Conservation (phyloP, 2,113 vertebrate genomes). For the Callipepla squamata region DNA sequence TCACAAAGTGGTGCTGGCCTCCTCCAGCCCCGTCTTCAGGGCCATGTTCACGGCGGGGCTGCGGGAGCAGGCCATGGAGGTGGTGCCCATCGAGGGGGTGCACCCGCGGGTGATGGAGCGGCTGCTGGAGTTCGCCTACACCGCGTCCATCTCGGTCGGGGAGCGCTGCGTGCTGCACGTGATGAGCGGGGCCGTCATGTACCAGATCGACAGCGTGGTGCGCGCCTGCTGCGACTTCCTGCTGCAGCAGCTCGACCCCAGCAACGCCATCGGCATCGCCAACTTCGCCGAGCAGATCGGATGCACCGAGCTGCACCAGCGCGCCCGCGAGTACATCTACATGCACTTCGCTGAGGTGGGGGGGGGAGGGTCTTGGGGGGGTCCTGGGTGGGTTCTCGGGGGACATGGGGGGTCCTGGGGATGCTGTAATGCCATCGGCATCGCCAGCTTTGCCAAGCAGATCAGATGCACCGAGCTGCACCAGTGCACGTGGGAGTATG, state of each 20-base stretch:
- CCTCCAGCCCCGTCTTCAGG: constrained; percentile 91
- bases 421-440: neutral
- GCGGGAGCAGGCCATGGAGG: constrained; percentile 90
- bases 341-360: constrained; percentile 93
- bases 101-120: constrained; percentile 92
- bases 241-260: constrained; percentile 92
- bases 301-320: constrained; percentile 90
- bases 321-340: constrained; percentile 93
- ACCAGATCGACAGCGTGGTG: constrained; percentile 96
- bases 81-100: constrained; percentile 92
- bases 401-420: neutral
- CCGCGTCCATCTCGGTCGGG: constrained; percentile 92
- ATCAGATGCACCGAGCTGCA: too few relatives aligned
- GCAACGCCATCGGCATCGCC: constrained; percentile 96
- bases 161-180: constrained; percentile 94
- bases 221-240: constrained; percentile 93
- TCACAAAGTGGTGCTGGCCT: constrained; percentile 92
- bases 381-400: too few relatives aligned
- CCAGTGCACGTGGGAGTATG: too few relatives aligned
- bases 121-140: constrained; percentile 94
- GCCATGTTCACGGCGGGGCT: constrained; percentile 96
- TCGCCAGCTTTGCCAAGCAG: too few relatives aligned
- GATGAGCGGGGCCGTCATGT: constrained; percentile 96
- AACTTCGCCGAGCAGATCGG: constrained; percentile 93
- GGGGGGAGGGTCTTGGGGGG: neutral